A percentile compares a stretch with the other conserved stretches of the same genome.
phyloP scores from a whole-genome alignment of 2,888 invertebrate species.

The Spisula subtruncata region DNA sequence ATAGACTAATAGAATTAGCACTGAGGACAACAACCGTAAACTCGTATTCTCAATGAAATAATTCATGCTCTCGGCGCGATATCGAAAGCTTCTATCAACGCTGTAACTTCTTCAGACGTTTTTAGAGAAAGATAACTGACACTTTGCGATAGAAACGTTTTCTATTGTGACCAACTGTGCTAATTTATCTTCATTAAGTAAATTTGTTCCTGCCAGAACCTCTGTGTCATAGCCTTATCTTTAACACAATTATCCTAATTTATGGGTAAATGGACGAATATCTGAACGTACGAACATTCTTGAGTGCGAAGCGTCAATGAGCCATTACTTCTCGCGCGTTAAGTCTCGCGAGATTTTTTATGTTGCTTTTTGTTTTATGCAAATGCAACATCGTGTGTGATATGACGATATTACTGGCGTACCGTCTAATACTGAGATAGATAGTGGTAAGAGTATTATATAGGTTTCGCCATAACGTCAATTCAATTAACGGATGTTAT shows the following conservation, averaged over 20 bases:
- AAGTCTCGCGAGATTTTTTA: not conserved
- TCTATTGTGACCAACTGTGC: conserved; percentile 57
- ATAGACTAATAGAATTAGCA: no score
- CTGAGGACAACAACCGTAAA: no score
- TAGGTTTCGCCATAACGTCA: conserved; percentile 22
- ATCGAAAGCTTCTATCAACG: not conserved
- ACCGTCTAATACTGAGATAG: not conserved
- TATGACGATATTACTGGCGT: not conserved
- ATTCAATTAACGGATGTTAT: conserved; percentile 14
- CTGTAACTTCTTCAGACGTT: not conserved
- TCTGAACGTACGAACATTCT: not conserved
- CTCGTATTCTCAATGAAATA: no score
- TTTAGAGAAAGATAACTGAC: not conserved
- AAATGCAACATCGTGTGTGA: conserved; percentile 2
- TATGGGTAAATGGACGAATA: conserved; percentile 50
- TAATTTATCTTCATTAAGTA: conserved; percentile 67
- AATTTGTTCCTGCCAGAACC: conserved; percentile 54
- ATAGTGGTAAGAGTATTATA: not conserved
- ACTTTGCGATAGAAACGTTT: conserved; percentile 22
- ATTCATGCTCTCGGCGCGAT: no score
- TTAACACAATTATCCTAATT: conserved; percentile 30
- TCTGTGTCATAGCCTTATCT: conserved; percentile 50
- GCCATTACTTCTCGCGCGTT: not conserved
- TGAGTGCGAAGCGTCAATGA: conserved; percentile 3
- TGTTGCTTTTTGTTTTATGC: not conserved